Percentiles rank a stretch among this genome's conserved stretches.
Evolutionary conservation across 2,888 invertebrate genomes (phyloP).

Genomic region (Prenolepis imparis): DNA sequence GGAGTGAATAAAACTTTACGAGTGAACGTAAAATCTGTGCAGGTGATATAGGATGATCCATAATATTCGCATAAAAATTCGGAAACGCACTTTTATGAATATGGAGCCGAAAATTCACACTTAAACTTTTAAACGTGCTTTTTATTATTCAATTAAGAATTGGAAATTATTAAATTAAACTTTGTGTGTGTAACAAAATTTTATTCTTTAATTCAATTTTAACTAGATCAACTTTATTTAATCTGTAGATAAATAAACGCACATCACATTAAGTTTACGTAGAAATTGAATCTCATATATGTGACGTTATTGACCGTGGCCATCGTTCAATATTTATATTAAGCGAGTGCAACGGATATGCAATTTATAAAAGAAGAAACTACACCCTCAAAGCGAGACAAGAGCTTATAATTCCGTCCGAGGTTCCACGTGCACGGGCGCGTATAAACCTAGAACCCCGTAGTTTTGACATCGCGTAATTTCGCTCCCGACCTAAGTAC

Average conservation of each 20-base stretch:
- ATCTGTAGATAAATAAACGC: neutral
- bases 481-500: conserved; percentile 55
- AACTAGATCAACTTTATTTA: neutral
- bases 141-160: conserved; percentile 4
- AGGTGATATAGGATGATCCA: neutral
- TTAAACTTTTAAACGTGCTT: neutral
- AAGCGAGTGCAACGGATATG: neutral
- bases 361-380: conserved; percentile 26
- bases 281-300: neutral
- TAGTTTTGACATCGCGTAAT: conserved; percentile 49
- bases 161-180: neutral
- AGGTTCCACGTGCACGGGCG: conserved; percentile 15
- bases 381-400: neutral
- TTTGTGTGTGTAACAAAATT: too few relatives aligned
- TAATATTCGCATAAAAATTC: conserved; percentile 14
- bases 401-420: conserved; percentile 35
- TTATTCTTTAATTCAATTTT: neutral
- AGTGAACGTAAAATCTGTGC: conserved; percentile 10
- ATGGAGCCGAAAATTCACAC: neutral
- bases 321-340: neutral
- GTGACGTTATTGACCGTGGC: neutral
- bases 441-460: conserved; percentile 37
- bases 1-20: conserved; percentile 27
- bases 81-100: neutral
- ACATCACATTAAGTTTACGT: neutral